Conservation (phyloP, 2,113 vertebrate species). For the Pogona vitticeps region DNA sequence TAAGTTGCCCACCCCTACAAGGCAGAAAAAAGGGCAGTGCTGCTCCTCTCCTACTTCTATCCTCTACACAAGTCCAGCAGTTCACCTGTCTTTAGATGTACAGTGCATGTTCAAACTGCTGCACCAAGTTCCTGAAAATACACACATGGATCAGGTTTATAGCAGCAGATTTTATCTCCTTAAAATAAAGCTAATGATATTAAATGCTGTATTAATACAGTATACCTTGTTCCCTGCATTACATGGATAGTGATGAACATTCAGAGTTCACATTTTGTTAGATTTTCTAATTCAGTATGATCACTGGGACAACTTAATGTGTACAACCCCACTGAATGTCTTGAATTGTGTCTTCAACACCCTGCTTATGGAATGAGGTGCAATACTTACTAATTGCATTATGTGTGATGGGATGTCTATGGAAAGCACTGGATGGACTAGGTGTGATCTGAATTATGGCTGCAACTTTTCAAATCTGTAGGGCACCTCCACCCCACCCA, state of each 20-base stretch:
- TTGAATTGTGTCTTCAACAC: background rate
- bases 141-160: too few relatives aligned
- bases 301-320: background rate
- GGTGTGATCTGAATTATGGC: background rate
- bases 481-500: background rate
- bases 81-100: too few relatives aligned
- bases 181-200: background rate
- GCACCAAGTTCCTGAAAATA: too few relatives aligned
- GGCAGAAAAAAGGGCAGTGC: background rate
- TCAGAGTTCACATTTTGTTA: background rate
- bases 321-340: background rate
- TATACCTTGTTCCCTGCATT: background rate
- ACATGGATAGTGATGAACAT: background rate
- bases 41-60: background rate
- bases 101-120: too few relatives aligned
- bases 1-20: background rate
- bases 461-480: too few relatives aligned
- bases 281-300: background rate
- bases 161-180: too few relatives aligned
- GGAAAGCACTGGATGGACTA: background rate
- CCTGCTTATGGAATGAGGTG: background rate
- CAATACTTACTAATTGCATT: background rate
- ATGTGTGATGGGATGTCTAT: background rate
- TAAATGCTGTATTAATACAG: background rate
- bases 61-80: too few relatives aligned